Evolutionary conservation across 2,888 invertebrate genomes (phyloP).

Genomic region (Tiliacea aurago): DNA sequence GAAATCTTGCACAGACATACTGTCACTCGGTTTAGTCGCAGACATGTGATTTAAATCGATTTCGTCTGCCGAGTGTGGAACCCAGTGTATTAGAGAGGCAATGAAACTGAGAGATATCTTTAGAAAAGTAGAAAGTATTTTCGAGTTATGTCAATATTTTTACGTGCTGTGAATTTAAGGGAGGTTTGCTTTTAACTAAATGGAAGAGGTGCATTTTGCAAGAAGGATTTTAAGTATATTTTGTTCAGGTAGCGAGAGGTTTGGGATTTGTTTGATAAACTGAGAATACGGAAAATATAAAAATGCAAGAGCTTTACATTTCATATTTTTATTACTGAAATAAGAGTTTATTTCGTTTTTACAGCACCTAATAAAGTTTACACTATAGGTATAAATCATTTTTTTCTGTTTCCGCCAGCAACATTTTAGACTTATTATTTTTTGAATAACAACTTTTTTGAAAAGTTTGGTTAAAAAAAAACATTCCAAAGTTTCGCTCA

Average conservation of each 20-base stretch:
- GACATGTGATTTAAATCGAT: slow-evolving; percentile 54
- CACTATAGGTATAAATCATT: no score
- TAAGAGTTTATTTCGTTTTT: background rate
- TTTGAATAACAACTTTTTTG: no score
- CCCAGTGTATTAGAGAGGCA: slow-evolving; percentile 28
- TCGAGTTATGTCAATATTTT: slow-evolving; percentile 26
- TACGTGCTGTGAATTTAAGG: slow-evolving; percentile 13
- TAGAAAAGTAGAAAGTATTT: slow-evolving; percentile 27
- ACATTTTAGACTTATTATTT: background rate
- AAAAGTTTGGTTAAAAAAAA: no score
- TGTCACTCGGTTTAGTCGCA: slow-evolving; percentile 13
- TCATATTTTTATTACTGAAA: background rate
- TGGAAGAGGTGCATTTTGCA: slow-evolving; percentile 43
- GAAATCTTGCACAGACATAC: slow-evolving; percentile 32
- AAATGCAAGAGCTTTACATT: background rate
- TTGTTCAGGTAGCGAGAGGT: slow-evolving; percentile 9
- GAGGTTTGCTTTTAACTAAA: slow-evolving; percentile 49
- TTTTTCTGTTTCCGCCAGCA: background rate
- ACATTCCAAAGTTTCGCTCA: no score
- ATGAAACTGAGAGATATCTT: slow-evolving; percentile 3
- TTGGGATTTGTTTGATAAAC: background rate
- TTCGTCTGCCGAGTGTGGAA: slow-evolving; percentile 22
- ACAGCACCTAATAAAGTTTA: no score
- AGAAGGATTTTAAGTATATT: slow-evolving; percentile 7
- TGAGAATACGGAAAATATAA: background rate